Evolutionary conservation across 1,140 invertebrate genomes (phyloP), one percentile per base, ranked within the genome.

Genomic region (Eurosta solidaginis): DNA sequence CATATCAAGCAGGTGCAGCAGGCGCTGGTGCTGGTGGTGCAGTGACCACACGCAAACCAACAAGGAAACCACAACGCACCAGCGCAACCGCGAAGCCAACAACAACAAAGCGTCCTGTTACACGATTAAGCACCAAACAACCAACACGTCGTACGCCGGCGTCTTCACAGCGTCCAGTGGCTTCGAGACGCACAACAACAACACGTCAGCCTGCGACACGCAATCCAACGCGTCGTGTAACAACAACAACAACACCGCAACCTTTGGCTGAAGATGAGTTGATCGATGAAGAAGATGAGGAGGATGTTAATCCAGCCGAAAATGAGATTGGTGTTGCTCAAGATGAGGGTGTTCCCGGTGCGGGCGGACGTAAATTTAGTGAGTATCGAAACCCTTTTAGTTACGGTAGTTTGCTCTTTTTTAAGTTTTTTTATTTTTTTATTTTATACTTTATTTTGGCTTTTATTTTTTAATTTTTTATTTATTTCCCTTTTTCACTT

Each of bases 361-460:
- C 82, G 20, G 81, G 82, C 22, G 83, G 82, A 59, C 81, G 85
- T 76, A 91, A 90, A 86, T 91, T 91, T 86, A 90, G 93, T 94
- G 90, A 91, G 91, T 90, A 68, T 0, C 27, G 17, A 27, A 29
- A 36, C 27, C 33, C 7, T 68, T 0, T 10, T 22, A 20, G 59
- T 40, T 29, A 20, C 33, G 33, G 59, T n/a, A 36, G n/a, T n/a
- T n/a, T n/a, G n/a, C n/a, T 20, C n/a, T n/a, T 40, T 40, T 68
- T 68, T 40, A n/a, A n/a, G n/a, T n/a, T 68, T 29, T 59, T 63
- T n/a, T 29, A 17, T 25, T 63, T 63, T 63, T 27, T 63, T 33
- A 33, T 59, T 33, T 33, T 12, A 40, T 40, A 47, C n/a, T 3
- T 17, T 14, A 14, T 68, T 68, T 68, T 68, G 59, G n/a, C n/a